These are phyloP conservation scores for Mionectes olivaceus DNA, from an alignment of 2,797 vertebrate species.

Conservation along the genomic window DNA sequence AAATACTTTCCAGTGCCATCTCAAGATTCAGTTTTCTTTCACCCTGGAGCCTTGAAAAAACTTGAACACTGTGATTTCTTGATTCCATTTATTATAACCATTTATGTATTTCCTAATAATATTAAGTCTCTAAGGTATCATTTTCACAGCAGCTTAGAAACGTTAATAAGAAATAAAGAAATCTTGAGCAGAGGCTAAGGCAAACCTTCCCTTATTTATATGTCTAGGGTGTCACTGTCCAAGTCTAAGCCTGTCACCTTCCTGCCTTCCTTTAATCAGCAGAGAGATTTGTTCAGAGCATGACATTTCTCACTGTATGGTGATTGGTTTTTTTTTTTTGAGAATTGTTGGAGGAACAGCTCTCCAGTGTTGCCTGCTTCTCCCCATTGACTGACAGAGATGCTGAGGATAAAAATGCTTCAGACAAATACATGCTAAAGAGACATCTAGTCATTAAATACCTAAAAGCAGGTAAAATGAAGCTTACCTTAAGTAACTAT, in stretches of 20 bases:
- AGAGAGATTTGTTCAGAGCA: not conserved
- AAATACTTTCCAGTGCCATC: not conserved
- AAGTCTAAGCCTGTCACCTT: not conserved
- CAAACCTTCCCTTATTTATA: not conserved
- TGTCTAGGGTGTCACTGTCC: not conserved
- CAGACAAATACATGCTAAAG: not conserved
- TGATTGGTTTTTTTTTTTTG: not conserved
- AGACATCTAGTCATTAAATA: not conserved
- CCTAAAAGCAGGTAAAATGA: not conserved
- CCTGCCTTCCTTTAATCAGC: not conserved
- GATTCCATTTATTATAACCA: not conserved
- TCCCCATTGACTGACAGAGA: not conserved
- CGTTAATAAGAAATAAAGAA: too few species aligned
- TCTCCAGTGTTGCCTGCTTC: not conserved
- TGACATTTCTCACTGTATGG: not conserved
- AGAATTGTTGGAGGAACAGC: not conserved
- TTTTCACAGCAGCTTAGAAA: conserved; percentile 16
- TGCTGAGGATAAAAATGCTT: not conserved
- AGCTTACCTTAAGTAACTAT: not conserved
- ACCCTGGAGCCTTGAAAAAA: not conserved
- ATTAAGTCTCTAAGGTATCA: not conserved
- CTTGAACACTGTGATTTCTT: not conserved
- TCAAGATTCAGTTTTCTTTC: not conserved
- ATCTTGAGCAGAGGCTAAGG: not conserved
- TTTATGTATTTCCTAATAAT: not conserved